Conservation (phyloP, 2,113 vertebrate genomes). For the Halcyon malimbica region DNA sequence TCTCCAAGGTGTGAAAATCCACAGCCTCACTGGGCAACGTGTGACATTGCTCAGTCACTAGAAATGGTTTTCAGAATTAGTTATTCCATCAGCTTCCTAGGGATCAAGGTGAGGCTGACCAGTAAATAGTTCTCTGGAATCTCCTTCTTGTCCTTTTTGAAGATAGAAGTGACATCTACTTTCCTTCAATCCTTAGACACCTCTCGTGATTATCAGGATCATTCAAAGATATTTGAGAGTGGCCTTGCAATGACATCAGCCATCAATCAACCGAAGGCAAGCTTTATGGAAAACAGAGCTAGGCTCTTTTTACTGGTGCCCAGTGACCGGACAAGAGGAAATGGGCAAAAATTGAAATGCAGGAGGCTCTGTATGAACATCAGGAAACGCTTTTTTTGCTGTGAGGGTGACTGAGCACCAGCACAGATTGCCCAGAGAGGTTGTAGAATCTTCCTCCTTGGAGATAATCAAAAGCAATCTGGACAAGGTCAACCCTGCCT, state of each 20-base stretch:
- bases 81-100: background rate
- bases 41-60: background rate
- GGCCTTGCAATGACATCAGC: background rate
- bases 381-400: background rate
- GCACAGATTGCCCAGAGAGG: background rate
- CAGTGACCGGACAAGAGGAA: background rate
- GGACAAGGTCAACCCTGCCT: background rate
- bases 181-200: background rate
- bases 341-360: background rate
- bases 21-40: background rate
- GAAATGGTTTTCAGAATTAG: background rate
- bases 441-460: background rate
- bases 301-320: background rate
- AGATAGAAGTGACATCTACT: background rate
- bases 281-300: background rate
- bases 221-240: background rate
- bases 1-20: background rate
- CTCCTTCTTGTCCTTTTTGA: background rate
- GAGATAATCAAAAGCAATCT: background rate
- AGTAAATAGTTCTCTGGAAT: background rate
- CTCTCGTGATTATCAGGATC: background rate
- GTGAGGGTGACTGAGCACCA: background rate
- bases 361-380: background rate
- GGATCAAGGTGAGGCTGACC: background rate
- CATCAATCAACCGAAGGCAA: background rate